phyloP scores from a whole-genome alignment of 2,113 vertebrate genomes.

The Cyprinodon brontotheroides region DNA sequence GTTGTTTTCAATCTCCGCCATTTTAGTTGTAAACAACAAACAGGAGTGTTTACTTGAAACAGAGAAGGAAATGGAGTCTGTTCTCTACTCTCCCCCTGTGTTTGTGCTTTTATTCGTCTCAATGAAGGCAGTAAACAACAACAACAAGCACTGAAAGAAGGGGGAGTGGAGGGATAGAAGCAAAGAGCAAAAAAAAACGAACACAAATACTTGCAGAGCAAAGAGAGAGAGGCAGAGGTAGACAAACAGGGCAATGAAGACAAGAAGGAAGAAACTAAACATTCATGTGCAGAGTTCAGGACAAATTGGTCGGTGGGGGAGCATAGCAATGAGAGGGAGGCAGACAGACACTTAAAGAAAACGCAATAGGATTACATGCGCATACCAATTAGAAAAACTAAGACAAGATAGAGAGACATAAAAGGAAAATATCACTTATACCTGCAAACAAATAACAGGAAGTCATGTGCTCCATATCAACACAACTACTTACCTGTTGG shows the following conservation, averaged over 20 bases:
- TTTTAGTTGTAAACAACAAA: constrained; percentile 72
- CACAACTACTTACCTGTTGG: constrained; percentile 85
- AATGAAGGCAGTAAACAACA: constrained; percentile 78
- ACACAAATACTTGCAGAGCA: constrained; percentile 44
- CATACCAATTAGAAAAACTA: constrained; percentile 59
- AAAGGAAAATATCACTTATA: constrained; percentile 9
- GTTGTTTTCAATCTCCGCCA: constrained; percentile 57
- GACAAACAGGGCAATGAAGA: constrained; percentile 60
- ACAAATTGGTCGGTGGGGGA: constrained; percentile 54
- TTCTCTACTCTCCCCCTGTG: constrained; percentile 2
- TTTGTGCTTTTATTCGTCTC: constrained; percentile 50
- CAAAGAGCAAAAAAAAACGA: constrained; percentile 50
- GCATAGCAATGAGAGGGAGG: constrained; percentile 65
- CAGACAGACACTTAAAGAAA: constrained; percentile 67
- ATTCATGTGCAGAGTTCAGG: constrained; percentile 62
- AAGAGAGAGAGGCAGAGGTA: constrained; percentile 51
- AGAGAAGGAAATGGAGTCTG: constrained; percentile 67
- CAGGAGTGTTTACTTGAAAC: constrained; percentile 68
- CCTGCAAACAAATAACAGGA: constrained; percentile 39
- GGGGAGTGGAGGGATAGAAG: constrained; percentile 54
- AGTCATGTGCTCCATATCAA: constrained; percentile 39
- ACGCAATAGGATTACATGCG: constrained; percentile 39
- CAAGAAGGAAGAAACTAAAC: constrained; percentile 46
- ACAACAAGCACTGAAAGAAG: constrained; percentile 59
- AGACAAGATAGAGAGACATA: constrained; percentile 24